Conservation (phyloP, 2,113 vertebrate species). For the Pogonocichla stellata region DNA sequence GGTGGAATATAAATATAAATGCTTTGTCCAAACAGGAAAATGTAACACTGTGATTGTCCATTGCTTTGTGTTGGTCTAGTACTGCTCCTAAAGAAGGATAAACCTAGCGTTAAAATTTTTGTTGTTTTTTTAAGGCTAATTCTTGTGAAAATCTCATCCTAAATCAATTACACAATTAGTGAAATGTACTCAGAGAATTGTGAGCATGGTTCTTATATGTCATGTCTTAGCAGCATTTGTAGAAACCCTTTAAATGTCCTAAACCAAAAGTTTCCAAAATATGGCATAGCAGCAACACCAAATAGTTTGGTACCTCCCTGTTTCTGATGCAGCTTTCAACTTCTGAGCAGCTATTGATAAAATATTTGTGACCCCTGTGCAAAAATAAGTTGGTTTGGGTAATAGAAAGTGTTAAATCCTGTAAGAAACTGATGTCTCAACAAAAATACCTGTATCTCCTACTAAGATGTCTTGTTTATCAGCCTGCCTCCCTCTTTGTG, state of each 20-base stretch:
- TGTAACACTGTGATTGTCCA: not conserved
- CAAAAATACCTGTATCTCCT: not conserved
- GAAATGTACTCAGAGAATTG: not conserved
- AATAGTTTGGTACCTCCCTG: fast-evolving
- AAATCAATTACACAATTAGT: not conserved
- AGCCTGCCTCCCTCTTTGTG: not conserved
- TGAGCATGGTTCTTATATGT: not conserved
- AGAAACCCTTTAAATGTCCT: not conserved
- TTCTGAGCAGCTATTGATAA: not conserved
- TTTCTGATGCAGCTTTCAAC: not conserved
- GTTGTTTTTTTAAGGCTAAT: not conserved
- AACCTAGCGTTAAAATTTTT: not conserved
- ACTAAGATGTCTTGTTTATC: not conserved
- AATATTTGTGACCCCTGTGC: not conserved
- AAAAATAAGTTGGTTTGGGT: not conserved
- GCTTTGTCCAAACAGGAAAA: not conserved
- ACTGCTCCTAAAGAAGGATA: not conserved
- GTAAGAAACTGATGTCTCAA: not conserved
- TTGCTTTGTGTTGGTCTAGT: not conserved
- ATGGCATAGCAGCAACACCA: not conserved
- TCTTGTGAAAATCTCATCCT: not conserved
- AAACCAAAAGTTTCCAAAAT: not conserved
- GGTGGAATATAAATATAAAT: not conserved
- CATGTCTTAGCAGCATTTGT: not conserved
- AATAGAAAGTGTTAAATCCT: not conserved